phyloP scores from a whole-genome alignment of 2,797 vertebrate genomes.

The Percopsis omiscomaycus region DNA sequence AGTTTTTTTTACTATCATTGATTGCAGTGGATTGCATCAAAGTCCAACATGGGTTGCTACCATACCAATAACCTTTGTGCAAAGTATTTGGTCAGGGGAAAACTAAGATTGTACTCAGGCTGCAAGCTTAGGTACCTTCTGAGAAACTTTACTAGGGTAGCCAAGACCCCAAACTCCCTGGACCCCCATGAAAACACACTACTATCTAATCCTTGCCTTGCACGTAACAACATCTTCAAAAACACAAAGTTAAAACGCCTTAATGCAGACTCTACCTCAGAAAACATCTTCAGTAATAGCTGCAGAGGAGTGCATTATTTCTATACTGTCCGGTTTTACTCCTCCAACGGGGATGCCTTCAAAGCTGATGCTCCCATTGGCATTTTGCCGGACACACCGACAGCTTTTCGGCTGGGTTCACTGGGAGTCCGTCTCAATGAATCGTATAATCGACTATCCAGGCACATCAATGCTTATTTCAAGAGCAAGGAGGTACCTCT shows the following conservation, averaged over 20 bases:
- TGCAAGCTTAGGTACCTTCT: slow-evolving; percentile 58
- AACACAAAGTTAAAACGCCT: slow-evolving; percentile 21
- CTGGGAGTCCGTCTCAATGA: slow-evolving; percentile 54
- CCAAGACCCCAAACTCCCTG: slow-evolving; percentile 22
- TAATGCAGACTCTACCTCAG: background rate
- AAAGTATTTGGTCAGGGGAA: slow-evolving; percentile 39
- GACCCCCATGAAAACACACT: slow-evolving; percentile 30
- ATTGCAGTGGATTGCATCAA: slow-evolving; percentile 11
- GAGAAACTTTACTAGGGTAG: slow-evolving; percentile 35
- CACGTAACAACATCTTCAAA: slow-evolving; percentile 27
- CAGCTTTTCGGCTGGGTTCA: slow-evolving; percentile 36
- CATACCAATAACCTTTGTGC: slow-evolving; percentile 44
- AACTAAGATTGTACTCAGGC: slow-evolving; percentile 41
- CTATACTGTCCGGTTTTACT: slow-evolving; percentile 45
- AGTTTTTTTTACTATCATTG: slow-evolving; percentile 15
- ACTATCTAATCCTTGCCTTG: slow-evolving; percentile 21
- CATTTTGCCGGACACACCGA: slow-evolving; percentile 47
- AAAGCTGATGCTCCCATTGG: slow-evolving; percentile 69
- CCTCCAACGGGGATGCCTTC: slow-evolving; percentile 52
- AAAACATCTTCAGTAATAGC: slow-evolving; percentile 4
- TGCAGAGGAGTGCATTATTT: slow-evolving; percentile 26
- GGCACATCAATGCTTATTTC: slow-evolving; percentile 72
- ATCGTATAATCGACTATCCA: slow-evolving; percentile 63
- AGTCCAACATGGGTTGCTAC: slow-evolving; percentile 57
- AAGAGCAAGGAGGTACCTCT: slow-evolving; percentile 40